Conservation (phyloP, 1,140 invertebrate genomes). For the Scylla paramamosain region DNA sequence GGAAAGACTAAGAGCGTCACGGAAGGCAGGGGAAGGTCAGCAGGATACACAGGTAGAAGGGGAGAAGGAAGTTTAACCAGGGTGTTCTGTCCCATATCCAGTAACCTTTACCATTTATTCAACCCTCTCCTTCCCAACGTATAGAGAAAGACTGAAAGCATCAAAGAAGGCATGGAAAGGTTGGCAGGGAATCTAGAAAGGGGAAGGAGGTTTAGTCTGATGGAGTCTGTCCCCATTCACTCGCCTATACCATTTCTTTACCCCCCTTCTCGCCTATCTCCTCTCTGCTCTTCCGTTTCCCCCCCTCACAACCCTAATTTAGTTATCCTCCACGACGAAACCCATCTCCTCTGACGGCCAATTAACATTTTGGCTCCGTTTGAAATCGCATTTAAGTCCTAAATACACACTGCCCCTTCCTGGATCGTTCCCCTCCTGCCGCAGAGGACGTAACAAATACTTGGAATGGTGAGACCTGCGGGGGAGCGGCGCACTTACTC, state of each 20-base stretch:
- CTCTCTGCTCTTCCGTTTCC: neutral
- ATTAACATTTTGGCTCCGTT: slow-evolving; percentile 41
- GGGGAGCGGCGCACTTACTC: neutral
- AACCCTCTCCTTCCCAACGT: neutral
- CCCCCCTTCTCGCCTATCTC: neutral
- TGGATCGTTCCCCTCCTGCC: neutral
- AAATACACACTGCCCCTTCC: neutral
- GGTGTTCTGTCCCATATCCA: no score
- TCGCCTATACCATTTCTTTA: neutral
- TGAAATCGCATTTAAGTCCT: slow-evolving; percentile 34
- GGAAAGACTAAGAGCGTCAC: no score
- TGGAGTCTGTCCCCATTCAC: neutral
- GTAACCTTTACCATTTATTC: no score
- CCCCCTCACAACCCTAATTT: slow-evolving; percentile 21
- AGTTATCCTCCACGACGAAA: slow-evolving; percentile 8
- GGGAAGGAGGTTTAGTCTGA: neutral
- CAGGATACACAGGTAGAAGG: no score
- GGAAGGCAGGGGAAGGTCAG: no score
- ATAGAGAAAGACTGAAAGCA: neutral
- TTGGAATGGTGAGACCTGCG: neutral
- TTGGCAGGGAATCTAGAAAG: neutral
- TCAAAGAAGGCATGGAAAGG: neutral
- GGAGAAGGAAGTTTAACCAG: no score
- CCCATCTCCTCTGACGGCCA: neutral
- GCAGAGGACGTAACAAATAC: neutral